Evolutionary conservation across 2,888 invertebrate genomes (phyloP).

Genomic region (Nomada fabriciana): DNA sequence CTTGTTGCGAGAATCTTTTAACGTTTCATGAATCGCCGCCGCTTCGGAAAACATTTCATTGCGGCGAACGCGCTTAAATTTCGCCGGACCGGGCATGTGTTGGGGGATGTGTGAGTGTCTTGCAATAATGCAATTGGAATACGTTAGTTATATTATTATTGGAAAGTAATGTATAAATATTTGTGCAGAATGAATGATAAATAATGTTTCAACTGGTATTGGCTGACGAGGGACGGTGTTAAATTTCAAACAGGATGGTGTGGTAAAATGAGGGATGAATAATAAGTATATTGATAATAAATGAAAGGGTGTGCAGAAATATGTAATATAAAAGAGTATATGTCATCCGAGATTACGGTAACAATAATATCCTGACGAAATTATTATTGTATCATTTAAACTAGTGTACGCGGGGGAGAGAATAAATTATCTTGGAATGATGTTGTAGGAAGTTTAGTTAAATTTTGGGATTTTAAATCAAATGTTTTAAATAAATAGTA

Average conservation of each 20-base stretch:
- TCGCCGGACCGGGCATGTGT: background rate
- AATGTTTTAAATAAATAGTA: too few relatives aligned
- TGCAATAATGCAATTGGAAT: background rate
- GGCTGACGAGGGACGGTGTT: background rate
- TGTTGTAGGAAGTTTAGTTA: too few relatives aligned
- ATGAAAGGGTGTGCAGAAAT: too few relatives aligned
- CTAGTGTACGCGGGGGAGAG: too few relatives aligned
- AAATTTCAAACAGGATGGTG: background rate
- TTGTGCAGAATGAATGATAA: background rate
- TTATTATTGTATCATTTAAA: too few relatives aligned
- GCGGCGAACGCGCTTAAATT: constrained; percentile 33
- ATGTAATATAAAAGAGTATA: too few relatives aligned
- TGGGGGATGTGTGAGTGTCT: background rate
- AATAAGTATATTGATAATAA: too few relatives aligned
- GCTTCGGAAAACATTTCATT: constrained; percentile 46
- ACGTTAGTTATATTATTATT: constrained; percentile 9
- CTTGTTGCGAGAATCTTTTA: constrained; percentile 60
- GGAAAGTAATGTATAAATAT: constrained; percentile 9
- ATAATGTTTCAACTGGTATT: constrained; percentile 2
- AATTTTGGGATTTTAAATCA: too few relatives aligned
- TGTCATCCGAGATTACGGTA: too few relatives aligned
- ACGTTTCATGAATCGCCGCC: constrained; percentile 46
- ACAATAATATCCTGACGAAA: too few relatives aligned
- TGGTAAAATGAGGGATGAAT: background rate
- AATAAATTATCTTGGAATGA: too few relatives aligned